Evolutionary conservation across 2,113 vertebrate genomes (phyloP), one percentile per base, ranked within the genome.

Genomic region (Macroglossus sobrinus): DNA sequence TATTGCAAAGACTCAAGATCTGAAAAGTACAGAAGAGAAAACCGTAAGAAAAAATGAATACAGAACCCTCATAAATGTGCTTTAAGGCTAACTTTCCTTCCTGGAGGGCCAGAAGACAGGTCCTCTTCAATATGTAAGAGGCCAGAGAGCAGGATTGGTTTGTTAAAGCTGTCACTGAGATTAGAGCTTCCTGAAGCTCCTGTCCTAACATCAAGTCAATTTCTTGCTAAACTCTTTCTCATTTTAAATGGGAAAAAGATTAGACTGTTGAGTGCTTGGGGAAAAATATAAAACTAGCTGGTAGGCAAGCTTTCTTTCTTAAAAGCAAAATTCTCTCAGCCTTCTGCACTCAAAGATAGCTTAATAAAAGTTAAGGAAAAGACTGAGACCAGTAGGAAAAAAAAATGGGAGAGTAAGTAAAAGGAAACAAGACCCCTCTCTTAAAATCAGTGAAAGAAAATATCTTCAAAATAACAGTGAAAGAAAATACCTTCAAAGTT

Each of bases 171-270:
- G 97, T 97, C 94, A 90, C 97, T 95, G 94, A 97, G 91, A 97
- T 98, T 86, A 53, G 95, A 97, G 93, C 76, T 97, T 97, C 80
- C 71, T 3, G 76, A 93, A 96, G 87, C 87, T 97, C 61, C 84
- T 96, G 57, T 97, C 97, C 72, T 89, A 97, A 98, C 75, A 96
- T 66, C 89, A 94, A 93, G 97, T 91, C 91, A 95, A 71, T 98
- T 98, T 97, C 80, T 95, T 97, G 66, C 95, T 97, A 85, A 98
- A 98, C 85, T 98, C 71, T 92, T 98, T 98, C 93, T 97, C 43
- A 84, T 97, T 98, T 98, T 97, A 97, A 97, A 96, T 96, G 78
- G 47, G 78, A 87, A 97, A 85, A 95, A 97, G 95, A 93, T 94
- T 80, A 96, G 82, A 75, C 80, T 78, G 92, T 96, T 91, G 91